These are phyloP conservation scores for Papilio protenor DNA, from an alignment of 2,888 invertebrate genomes.

Conservation along the genomic window DNA sequence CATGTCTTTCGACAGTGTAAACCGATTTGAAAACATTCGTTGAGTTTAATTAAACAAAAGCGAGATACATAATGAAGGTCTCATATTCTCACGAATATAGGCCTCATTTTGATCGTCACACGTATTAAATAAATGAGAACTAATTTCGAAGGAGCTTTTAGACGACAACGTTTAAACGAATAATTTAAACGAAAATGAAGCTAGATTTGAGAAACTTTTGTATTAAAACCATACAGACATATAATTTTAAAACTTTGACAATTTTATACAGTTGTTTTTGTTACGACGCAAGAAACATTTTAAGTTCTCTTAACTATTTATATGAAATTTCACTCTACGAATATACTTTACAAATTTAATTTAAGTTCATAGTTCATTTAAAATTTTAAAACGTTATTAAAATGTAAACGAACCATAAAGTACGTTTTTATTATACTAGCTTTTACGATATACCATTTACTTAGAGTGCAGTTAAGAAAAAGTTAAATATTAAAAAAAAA, in stretches of 20 bases:
- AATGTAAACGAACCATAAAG: neutral
- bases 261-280: slow-evolving; percentile 25
- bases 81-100: slow-evolving; percentile 64
- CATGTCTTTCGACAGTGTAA: neutral
- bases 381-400: neutral
- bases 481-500: too few species aligned
- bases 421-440: neutral
- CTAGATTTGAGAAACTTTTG: slow-evolving; percentile 16
- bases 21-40: neutral
- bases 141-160: slow-evolving; percentile 63
- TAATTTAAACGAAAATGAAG: slow-evolving; percentile 56
- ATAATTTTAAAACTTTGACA: slow-evolving; percentile 20
- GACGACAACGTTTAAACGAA: slow-evolving; percentile 61
- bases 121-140: slow-evolving; percentile 74
- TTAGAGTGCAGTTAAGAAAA: neutral
- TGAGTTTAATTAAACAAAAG: slow-evolving; percentile 49
- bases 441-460: neutral
- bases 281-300: neutral
- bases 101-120: slow-evolving; percentile 64
- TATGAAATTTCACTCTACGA: slow-evolving; percentile 11
- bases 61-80: slow-evolving; percentile 63
- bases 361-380: neutral
- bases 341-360: neutral
- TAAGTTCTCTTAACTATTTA: slow-evolving; percentile 19
- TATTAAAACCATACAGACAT: slow-evolving; percentile 15